Evolutionary conservation across 1,140 invertebrate species (phyloP), one percentile per base, ranked within the genome.

Genomic region (Lucilia cuprina): DNA sequence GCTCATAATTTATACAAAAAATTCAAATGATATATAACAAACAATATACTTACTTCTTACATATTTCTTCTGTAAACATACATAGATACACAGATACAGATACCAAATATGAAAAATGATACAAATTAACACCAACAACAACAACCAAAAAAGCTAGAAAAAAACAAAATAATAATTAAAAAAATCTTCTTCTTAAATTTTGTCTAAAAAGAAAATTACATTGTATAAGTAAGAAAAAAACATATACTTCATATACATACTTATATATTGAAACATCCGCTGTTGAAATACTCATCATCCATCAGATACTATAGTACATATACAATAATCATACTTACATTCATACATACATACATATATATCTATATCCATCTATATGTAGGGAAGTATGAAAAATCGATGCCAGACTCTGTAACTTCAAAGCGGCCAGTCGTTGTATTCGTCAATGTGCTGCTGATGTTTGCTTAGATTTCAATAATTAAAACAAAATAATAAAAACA

Each of bases 1-100:
- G 77, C 77, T 80, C 77, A 80, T 80, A 80, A 80, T 49, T 80
- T 80, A 47, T 80, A 80, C 41, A 80, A 47, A 80, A 80, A 21
- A 70, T 70, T 21, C n/a, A 70, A 60, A 60, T 60, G 55, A 60
- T 60, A 60, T 60, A 60, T 60, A 60, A 17, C 55, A 14, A 30
- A 30, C 25, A 30, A 30, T 30, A 41, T 17, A 60, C 14, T 60
- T 60, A 60, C 55, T n/a, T 55, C 50, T 55, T 50, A 60, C 50
- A 60, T 60, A 17, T 55, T 14, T 55, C 12, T 60, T n/a, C 55
- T 17, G 7, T 17, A n/a, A 7, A 3, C 55, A 60, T 60, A 17
- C 3, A n/a, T n/a, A 60, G 14, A 60, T 17, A n/a, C n/a, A 9
- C 65, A 70, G 65, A 70, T 70, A 9, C 65, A 70, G 65, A 70